Evolutionary conservation across 2,113 vertebrate genomes (phyloP), one percentile per base, ranked within the genome.

Genomic region (Urocitellus parryii): DNA sequence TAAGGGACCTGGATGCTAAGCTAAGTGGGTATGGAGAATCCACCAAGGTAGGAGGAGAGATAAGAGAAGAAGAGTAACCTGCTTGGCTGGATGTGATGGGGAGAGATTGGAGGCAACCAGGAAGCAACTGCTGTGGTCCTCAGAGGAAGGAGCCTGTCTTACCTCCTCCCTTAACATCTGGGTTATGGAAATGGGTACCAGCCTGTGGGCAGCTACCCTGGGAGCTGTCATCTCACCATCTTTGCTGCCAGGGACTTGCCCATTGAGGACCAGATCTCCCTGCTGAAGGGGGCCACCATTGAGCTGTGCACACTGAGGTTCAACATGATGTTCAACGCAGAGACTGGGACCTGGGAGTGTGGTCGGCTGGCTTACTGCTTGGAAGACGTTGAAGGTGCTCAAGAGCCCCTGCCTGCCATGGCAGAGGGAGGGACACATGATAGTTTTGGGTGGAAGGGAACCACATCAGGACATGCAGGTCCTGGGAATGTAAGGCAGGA

Each of bases 211-310:
- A 0, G 11, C 63, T 76, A 29, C 42, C 51, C 18, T 77, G 39
- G 72, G 42, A 84, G 29, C 76, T 81, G 65, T 67, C 65, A 34
- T 81, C 56, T 45, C 34, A 81, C 77, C 29, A 4, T 91, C 88
- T 37, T 74, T n/a, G 18, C 61, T 90, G 37, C 45, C 92, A 99
- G 99, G 95, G 90, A 73, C 0, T 25, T 99, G 94, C 95, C 98
- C 2, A 98, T 99, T 0, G 98, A 99, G 0, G 97, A 98, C 51
- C 99, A 99, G 88, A 99, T 99, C 85, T 98, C 98, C 0, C 98
- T 99, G 79, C 97, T 99, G 7, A 99, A 99, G 70, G 99, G 98
- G 0, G 80, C 98, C 34, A 94, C 98, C 7, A 94, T 98, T 68
- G 98, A 98, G 1, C 97, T 99, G 65, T 98, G 97, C 73, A 96